A percentile compares a stretch with the other conserved stretches of the same genome.
Conservation (phyloP, 2,797 vertebrate species). For the Peromyscus nudipes region DNA sequence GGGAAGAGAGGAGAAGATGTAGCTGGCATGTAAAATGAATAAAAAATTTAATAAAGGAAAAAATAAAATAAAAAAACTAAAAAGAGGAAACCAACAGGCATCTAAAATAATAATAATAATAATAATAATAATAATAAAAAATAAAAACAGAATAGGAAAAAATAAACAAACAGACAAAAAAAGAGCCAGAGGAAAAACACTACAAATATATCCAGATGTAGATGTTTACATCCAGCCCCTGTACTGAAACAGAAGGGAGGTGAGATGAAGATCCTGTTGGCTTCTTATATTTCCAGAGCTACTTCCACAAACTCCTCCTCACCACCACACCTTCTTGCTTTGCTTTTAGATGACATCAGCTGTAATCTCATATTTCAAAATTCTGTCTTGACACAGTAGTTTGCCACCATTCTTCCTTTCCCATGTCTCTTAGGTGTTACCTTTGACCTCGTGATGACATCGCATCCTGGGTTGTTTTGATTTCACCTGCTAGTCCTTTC, state of each 20-base stretch:
- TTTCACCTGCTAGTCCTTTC: neutral
- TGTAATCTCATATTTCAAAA: neutral
- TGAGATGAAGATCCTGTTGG: neutral
- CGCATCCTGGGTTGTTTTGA: neutral
- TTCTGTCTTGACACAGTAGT: neutral
- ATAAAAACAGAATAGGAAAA: neutral
- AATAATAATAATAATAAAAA: neutral
- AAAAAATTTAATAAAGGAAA: no score
- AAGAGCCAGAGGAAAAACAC: neutral
- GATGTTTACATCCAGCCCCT: neutral
- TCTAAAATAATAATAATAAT: neutral
- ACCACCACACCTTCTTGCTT: neutral
- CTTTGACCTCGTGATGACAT: neutral
- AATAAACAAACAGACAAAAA: neutral
- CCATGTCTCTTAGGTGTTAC: neutral
- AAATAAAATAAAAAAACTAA: no score
- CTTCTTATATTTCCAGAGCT: neutral
- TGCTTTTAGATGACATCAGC: neutral
- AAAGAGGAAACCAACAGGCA: neutral
- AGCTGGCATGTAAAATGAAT: no score
- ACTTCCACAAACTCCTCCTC: neutral
- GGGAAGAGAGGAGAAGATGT: no score
- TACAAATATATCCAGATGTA: rapidly evolving
- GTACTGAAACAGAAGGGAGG: neutral
- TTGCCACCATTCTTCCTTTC: neutral